These are phyloP conservation scores for Pararge aegeria DNA, from an alignment of 1,140 invertebrate species.

Conservation along the genomic window DNA sequence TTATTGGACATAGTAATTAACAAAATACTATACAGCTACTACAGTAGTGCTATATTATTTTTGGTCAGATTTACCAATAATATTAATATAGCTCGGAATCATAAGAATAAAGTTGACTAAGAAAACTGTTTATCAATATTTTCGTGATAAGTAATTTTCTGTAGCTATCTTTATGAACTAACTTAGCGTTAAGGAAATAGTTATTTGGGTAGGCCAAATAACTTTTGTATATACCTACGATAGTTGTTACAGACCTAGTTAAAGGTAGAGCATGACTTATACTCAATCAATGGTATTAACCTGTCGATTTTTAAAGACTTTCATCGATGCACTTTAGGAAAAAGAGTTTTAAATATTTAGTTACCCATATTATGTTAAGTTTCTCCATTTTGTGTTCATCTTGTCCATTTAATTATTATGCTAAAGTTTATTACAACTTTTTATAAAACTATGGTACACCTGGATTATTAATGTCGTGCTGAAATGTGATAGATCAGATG, in stretches of 20 bases:
- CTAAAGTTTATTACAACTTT: no score
- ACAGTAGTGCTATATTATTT: constrained; percentile 1
- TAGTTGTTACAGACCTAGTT: neutral
- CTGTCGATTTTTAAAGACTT: no score
- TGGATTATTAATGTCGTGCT: no score
- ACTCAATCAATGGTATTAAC: no score
- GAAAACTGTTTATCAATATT: constrained; percentile 23
- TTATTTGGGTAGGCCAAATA: neutral
- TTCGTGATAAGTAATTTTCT: constrained; percentile 25
- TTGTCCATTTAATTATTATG: no score
- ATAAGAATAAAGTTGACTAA: constrained; percentile 8
- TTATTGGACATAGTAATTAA: neutral
- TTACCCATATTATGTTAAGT: no score
- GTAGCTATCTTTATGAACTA: constrained; percentile 16
- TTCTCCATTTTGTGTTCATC: no score
- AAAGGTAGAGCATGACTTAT: no score
- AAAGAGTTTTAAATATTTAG: no score
- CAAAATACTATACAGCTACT: neutral
- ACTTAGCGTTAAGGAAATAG: neutral
- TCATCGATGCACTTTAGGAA: no score
- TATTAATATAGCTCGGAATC: neutral
- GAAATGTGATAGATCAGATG: no score
- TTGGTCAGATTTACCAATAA: constrained; percentile 22
- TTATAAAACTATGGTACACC: no score
- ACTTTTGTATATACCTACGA: neutral